Conservation (phyloP, 2,888 invertebrate species). For the Epicampocera succincta region DNA sequence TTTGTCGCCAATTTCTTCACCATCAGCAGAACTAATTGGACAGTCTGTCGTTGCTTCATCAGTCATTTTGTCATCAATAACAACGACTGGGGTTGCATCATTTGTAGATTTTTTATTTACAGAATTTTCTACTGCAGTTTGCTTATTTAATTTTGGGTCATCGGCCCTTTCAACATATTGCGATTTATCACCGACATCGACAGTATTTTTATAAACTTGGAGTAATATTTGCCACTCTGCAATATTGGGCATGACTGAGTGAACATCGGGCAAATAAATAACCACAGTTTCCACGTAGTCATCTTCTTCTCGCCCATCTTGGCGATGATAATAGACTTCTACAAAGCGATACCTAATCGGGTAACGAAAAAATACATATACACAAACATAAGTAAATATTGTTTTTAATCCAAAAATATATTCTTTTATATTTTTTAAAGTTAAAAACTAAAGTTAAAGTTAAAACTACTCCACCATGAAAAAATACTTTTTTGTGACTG, state of each 20-base stretch:
- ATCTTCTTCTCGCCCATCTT: conserved; percentile 91
- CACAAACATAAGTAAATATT: too few relatives aligned
- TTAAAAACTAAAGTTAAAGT: conserved; percentile 61
- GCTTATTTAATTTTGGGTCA: conserved; percentile 54
- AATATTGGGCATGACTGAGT: conserved; percentile 95
- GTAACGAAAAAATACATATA: conserved; percentile 40
- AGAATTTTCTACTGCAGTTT: conserved; percentile 56
- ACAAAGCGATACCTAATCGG: conserved; percentile 95
- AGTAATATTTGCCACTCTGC: conserved; percentile 93
- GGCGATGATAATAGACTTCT: conserved; percentile 99
- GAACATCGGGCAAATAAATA: conserved; percentile 98
- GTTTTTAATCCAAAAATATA: too few relatives aligned
- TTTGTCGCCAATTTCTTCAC: too few relatives aligned
- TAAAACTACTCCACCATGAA: too few relatives aligned
- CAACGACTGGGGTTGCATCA: too few relatives aligned
- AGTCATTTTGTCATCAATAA: too few relatives aligned
- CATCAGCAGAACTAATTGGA: too few relatives aligned
- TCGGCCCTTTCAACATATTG: conserved; percentile 66
- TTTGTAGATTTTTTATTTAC: conserved; percentile 18
- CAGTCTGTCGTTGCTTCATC: too few relatives aligned
- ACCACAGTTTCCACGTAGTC: conserved; percentile 98
- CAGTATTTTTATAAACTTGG: conserved; percentile 86
- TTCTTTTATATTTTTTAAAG: conserved; percentile 2
- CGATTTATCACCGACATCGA: conserved; percentile 71
- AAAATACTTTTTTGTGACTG: too few relatives aligned